These are phyloP conservation scores for Scaptodrosophila lebanonensis DNA, from an alignment of 1,140 invertebrate species.

Conservation along the genomic window DNA sequence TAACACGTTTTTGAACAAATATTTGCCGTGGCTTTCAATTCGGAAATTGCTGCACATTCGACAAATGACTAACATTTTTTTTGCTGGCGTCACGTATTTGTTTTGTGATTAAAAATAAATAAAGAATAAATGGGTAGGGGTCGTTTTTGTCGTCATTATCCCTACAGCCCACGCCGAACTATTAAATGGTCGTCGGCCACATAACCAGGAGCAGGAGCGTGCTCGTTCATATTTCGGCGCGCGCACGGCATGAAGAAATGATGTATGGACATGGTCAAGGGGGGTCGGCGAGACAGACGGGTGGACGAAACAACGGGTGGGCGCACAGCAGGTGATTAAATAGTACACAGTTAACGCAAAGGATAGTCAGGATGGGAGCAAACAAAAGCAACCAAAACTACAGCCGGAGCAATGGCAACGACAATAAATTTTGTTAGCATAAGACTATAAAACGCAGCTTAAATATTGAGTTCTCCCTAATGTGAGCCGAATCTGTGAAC, in stretches of 20 bases:
- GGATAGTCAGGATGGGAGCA: constrained; percentile 25
- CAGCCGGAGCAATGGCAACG: constrained; percentile 1
- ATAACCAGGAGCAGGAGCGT: no score
- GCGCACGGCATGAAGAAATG: no score
- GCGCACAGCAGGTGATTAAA: constrained; percentile 51
- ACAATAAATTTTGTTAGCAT: constrained; percentile 51
- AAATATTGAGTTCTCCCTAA: no score
- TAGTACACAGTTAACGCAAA: constrained; percentile 57
- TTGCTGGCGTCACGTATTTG: constrained; percentile 46
- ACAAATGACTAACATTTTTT: no score
- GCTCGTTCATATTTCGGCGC: constrained; percentile 55
- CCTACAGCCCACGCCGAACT: constrained; percentile 56
- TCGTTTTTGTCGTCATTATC: constrained; percentile 50
- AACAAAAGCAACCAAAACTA: background rate
- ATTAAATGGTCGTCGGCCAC: constrained; percentile 57
- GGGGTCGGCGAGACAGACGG: background rate
- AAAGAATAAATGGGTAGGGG: constrained; percentile 20
- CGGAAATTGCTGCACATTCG: no score
- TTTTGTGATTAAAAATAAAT: constrained; percentile 74
- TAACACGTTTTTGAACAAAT: constrained; percentile 68
- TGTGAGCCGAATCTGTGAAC: no score
- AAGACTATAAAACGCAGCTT: no score
- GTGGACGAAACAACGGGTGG: background rate
- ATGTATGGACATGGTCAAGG: constrained; percentile 54
- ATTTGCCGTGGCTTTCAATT: constrained; percentile 55